Percentiles rank a stretch among this genome's conserved stretches.
phyloP scores from a whole-genome alignment of 2,113 vertebrate genomes.

The Pongo abelii region DNA sequence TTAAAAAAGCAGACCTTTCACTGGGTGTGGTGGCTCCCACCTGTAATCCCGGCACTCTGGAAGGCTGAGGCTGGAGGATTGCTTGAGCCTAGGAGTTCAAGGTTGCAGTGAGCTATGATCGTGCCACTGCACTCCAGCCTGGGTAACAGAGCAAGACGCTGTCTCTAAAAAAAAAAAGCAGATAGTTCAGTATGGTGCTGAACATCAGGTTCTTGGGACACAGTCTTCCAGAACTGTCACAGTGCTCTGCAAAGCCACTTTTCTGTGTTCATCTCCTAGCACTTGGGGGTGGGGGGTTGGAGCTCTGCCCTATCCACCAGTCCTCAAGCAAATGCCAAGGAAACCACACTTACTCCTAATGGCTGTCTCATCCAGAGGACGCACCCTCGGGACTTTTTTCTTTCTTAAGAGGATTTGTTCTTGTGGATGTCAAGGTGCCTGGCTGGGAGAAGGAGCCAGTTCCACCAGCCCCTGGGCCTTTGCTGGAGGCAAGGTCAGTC shows the following conservation, averaged over 20 bases:
- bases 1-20: not conserved
- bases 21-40: too few species aligned
- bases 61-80: too few species aligned
- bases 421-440: not conserved
- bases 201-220: rapidly evolving
- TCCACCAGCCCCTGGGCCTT: not conserved
- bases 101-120: too few species aligned
- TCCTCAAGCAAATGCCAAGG: not conserved
- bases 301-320: not conserved
- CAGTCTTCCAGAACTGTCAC: not conserved
- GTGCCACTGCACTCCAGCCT: too few species aligned
- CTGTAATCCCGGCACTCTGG: too few species aligned
- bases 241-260: not conserved
- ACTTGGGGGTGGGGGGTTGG: rapidly evolving
- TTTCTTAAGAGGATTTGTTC: not conserved
- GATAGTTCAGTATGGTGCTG: rapidly evolving
- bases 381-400: not conserved
- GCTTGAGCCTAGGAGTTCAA: too few species aligned
- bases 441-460: constrained; percentile 17
- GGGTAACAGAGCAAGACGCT: too few species aligned
- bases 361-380: not conserved
- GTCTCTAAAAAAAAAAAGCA: not conserved
- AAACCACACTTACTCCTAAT: not conserved
- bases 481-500: not conserved
- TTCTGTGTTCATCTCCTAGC: not conserved